Conservation (phyloP, 2,113 vertebrate species). For the Hepsetus odoe region DNA sequence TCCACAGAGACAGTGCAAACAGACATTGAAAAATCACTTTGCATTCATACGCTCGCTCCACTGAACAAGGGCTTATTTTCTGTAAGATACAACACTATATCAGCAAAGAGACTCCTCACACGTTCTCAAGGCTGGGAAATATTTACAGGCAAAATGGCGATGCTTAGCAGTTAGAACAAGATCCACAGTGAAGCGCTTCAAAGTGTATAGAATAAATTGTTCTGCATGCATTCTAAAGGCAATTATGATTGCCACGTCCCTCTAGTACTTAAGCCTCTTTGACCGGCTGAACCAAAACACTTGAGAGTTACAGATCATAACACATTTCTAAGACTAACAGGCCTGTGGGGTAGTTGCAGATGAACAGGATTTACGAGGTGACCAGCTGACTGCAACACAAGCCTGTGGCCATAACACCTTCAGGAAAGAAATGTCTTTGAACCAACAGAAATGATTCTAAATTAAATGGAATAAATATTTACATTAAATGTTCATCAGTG, state of each 20-base stretch:
- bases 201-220: background rate
- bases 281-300: background rate
- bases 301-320: constrained; percentile 18
- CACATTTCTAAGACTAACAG: background rate
- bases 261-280: background rate
- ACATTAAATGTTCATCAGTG: no score
- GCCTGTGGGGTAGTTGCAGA: constrained; percentile 7
- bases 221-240: background rate
- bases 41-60: constrained; percentile 7
- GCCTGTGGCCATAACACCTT: background rate
- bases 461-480: background rate
- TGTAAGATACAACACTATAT: background rate
- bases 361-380: constrained; percentile 35
- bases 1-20: constrained; percentile 26
- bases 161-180: background rate
- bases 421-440: no score
- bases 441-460: no score
- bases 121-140: background rate
- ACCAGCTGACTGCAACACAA: background rate
- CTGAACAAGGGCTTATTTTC: constrained; percentile 4
- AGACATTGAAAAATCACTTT: constrained; percentile 8
- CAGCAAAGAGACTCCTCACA: background rate
- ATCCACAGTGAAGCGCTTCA: background rate
- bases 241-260: background rate
- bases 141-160: background rate